Evolutionary conservation across 2,113 vertebrate species (phyloP).

Genomic region (Eleginops maclovinus): DNA sequence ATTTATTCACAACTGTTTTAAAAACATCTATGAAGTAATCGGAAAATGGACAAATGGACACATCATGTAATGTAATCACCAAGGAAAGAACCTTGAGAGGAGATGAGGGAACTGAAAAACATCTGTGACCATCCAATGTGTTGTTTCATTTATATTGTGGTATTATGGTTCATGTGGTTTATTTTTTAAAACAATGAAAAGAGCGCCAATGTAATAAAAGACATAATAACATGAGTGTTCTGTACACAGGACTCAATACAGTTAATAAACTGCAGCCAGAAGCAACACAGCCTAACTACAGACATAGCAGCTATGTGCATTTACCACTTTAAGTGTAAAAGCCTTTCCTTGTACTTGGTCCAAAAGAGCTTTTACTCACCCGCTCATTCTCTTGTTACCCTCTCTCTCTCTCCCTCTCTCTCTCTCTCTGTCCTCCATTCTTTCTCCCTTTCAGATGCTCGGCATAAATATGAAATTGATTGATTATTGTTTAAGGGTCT

Average conservation of each 20-base stretch:
- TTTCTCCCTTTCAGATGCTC: conserved; percentile 20
- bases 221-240: conserved; percentile 16
- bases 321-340: conserved; percentile 78
- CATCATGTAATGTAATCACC: too few species aligned
- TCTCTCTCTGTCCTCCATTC: not conserved
- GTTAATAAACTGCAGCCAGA: not conserved
- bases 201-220: not conserved
- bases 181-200: not conserved
- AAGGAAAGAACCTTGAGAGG: too few species aligned
- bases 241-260: conserved; percentile 3
- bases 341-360: conserved; percentile 79
- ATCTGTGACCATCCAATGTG: not conserved
- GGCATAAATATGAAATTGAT: conserved; percentile 69
- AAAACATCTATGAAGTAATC: not conserved
- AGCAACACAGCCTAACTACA: conserved; percentile 25
- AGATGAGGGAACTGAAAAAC: not conserved
- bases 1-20: not conserved
- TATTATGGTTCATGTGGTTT: not conserved
- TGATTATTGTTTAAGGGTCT: conserved; percentile 72
- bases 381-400: conserved; percentile 11
- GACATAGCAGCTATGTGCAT: conserved; percentile 61
- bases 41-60: too few species aligned
- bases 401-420: not conserved
- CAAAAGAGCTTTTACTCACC: conserved; percentile 81
- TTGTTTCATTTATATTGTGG: not conserved